phyloP scores from a whole-genome alignment of 2,888 invertebrate species.

The Acanthacorydalis orientalis region DNA sequence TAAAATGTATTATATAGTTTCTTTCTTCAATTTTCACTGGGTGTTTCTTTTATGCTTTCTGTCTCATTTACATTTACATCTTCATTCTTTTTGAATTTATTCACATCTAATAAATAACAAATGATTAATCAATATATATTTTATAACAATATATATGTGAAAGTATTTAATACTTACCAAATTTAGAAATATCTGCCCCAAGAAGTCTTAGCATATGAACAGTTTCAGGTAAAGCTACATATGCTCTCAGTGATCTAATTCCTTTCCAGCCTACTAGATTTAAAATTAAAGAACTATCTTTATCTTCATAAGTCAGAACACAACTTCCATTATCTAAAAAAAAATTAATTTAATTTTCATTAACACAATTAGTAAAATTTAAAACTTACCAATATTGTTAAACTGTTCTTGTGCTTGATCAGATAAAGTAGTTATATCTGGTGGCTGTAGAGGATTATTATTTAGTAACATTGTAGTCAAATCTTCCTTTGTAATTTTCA shows the following conservation, averaged over 20 bases:
- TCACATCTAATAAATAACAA: constrained; percentile 14
- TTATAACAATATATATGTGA: not conserved
- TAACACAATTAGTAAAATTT: not conserved
- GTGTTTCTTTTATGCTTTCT: not conserved
- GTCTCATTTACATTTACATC: constrained; percentile 12
- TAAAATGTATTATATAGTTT: too few relatives aligned
- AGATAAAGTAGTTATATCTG: constrained; percentile 51
- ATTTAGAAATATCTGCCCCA: constrained; percentile 73
- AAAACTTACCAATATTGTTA: constrained; percentile 45
- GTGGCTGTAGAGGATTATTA: constrained; percentile 63
- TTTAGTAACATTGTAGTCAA: constrained; percentile 59
- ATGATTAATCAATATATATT: not conserved
- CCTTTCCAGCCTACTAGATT: constrained; percentile 85
- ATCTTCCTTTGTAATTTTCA: constrained; percentile 57
- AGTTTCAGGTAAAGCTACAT: constrained; percentile 70
- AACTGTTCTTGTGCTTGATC: constrained; percentile 48
- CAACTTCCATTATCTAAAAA: constrained; percentile 53
- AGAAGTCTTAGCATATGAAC: constrained; percentile 74
- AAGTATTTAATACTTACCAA: constrained; percentile 36
- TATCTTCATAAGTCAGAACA: constrained; percentile 45
- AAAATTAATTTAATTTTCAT: not conserved
- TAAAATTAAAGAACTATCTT: constrained; percentile 31
- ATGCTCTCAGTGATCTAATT: constrained; percentile 68
- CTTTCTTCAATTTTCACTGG: not conserved
- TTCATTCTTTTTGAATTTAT: constrained; percentile 14